Evolutionary conservation across 2,888 invertebrate genomes (phyloP).

Genomic region (Troilus luridus): DNA sequence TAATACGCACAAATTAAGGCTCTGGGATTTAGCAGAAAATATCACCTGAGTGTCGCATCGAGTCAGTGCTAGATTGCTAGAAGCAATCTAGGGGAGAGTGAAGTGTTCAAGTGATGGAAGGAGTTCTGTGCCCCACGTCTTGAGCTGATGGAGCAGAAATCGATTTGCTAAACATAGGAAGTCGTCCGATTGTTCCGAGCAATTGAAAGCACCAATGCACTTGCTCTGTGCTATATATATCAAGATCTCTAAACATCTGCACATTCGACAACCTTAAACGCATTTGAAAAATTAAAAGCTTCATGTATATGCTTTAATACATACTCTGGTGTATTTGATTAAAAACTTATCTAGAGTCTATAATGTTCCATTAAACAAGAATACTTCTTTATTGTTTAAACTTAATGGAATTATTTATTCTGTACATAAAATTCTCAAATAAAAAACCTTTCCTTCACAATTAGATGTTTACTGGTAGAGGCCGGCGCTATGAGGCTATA

Average conservation of each 20-base stretch:
- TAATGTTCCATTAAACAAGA: too few relatives aligned
- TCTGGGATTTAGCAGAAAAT: neutral
- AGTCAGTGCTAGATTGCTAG: neutral
- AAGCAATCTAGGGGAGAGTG: neutral
- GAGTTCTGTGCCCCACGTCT: neutral
- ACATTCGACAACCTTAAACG: too few relatives aligned
- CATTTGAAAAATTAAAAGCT: too few relatives aligned
- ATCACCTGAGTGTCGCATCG: neutral
- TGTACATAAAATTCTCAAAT: too few relatives aligned
- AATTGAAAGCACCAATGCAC: neutral
- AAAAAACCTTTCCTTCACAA: too few relatives aligned
- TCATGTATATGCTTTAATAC: too few relatives aligned
- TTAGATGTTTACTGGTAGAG: neutral
- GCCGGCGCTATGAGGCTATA: neutral
- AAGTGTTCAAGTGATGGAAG: neutral
- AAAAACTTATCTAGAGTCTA: too few relatives aligned
- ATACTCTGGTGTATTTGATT: too few relatives aligned
- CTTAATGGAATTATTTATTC: too few relatives aligned
- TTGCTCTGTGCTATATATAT: too few relatives aligned
- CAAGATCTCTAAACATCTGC: too few relatives aligned
- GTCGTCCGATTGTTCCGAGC: neutral
- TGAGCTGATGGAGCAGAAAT: neutral
- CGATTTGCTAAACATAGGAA: neutral
- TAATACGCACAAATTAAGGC: neutral
- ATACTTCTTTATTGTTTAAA: too few relatives aligned